Evolutionary conservation across 2,888 invertebrate species (phyloP), one percentile per base, ranked within the genome.

Genomic region (Acanthosepion esculentum): DNA sequence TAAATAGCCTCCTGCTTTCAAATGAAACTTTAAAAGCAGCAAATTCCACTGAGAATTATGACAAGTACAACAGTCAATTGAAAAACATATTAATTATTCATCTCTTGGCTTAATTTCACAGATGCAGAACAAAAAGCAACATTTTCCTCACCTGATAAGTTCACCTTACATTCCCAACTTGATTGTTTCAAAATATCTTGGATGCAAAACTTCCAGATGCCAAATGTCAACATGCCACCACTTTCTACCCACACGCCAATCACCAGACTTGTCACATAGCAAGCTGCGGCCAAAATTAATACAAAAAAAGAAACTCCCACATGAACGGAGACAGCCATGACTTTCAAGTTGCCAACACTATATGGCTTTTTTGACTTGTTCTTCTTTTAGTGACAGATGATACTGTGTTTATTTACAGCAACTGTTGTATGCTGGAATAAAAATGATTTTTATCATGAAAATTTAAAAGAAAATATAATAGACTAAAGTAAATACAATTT

Each of bases 171-270:
- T 20, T 59, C 26, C 91, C 94, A 78, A 12, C 7, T 64, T 50
- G 94, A 94, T 33, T 94, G 55, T 7, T 48, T 64, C n/a, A 53
- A 29, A 33, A 93, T 93, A 26, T 94, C 50, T 91, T 94, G 94
- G 53, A 96, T 94, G 93, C 96, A 96, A 94, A 95, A 95, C 93
- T 96, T 95, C 96, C 96, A 96, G 53, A 96, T 92, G 0, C 96
- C 96, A 94, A 96, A 95, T 94, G 95, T 95, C 94, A 96, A 95
- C 33, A 94, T 93, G 78, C 95, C 95, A 20, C 96, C 96, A 92
- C 96, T 95, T 18, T 95, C 94, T 64, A 96, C 95, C 96, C 96
- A 96, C 91, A 95, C 96, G 23, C 94, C 95, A 48, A 96, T 96
- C 92, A 95, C 95, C 93, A 96, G 94, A 92, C 96, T 95, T 48